phyloP scores from a whole-genome alignment of 2,797 vertebrate species.

The Margarornis squamiger region DNA sequence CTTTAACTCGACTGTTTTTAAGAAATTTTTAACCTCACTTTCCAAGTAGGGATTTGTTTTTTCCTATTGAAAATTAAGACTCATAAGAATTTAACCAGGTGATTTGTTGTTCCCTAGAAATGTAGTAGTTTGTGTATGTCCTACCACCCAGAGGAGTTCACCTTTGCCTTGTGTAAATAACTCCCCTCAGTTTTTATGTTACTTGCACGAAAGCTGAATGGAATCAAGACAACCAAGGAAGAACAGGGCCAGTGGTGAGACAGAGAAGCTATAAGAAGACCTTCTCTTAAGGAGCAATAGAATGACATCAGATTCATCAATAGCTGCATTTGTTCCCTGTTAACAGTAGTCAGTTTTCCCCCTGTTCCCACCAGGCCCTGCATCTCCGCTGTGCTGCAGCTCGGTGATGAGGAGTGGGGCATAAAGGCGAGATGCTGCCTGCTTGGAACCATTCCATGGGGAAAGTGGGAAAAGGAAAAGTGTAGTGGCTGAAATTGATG shows the following conservation, averaged over 20 bases:
- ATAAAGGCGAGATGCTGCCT: neutral
- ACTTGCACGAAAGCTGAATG: neutral
- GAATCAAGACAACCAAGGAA: neutral
- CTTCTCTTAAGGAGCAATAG: neutral
- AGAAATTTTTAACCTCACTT: neutral
- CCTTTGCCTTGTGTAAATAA: neutral
- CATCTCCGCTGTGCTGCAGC: neutral
- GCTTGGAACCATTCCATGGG: neutral
- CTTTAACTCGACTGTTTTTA: neutral
- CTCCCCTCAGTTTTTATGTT: neutral
- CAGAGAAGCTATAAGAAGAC: neutral
- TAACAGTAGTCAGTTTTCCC: neutral
- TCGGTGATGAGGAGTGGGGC: neutral
- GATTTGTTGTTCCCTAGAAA: neutral
- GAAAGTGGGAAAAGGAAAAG: conserved; percentile 53
- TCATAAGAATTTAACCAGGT: neutral
- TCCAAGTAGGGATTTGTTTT: neutral
- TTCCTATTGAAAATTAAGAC: neutral
- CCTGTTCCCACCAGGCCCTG: neutral
- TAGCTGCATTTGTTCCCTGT: neutral
- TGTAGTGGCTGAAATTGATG: conserved; percentile 10
- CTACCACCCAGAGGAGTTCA: neutral
- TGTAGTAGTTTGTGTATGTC: neutral
- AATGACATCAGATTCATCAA: neutral
- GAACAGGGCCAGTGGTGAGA: neutral